Base-by-base conservation (phyloP, 2,888 invertebrate species). In the Smittia sp. region DNA sequence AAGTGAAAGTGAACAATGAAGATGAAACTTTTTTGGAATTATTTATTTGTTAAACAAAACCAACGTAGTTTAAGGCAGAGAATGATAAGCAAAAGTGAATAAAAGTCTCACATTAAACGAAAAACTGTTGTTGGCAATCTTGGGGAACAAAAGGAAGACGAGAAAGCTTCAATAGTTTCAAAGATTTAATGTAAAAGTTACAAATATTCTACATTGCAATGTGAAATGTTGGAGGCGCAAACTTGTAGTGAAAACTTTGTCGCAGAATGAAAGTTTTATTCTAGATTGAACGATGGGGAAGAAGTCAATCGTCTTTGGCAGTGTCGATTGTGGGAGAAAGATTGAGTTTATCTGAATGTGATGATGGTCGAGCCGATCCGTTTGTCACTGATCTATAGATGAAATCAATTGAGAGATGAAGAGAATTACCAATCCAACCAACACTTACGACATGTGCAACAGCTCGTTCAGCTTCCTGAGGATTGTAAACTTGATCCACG, bases 311-410 rank as follows among this genome's bases (percentile, higher is more conserved):
- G 18, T 58, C 18, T 58, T 58, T 58, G 58, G 58, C 58, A 58
- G 58, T 58, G 46, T 22, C 22, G 22, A 58, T 58, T 18, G 22
- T 58, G 6, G 11, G 46, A 6, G 11, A 15, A 15, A 39, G 15
- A 62, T 63, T 58, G 6, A 20, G 20, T 58, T 72, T 73, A 83
- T 78, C 83, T 80, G 77, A 85, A 84, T 75, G 82, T 81, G 73
- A 85, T 80, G 63, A 85, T 81, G 24, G 84, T 84, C 77, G 83
- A 84, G 20, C 85, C 85, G 75, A 85, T 81, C 25, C 83, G 80
- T 74, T 83, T 79, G 46, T 62, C 46, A n/a, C 52, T 46, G n/a
- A 39, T 39, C 7, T n/a, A n/a, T n/a, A n/a, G n/a, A n/a, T n/a
- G n/a, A n/a, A n/a, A n/a, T n/a, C n/a, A n/a, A n/a, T n/a, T n/a